Base-by-base conservation (phyloP, 2,113 vertebrate species). In the Syrrhaptes paradoxus region DNA sequence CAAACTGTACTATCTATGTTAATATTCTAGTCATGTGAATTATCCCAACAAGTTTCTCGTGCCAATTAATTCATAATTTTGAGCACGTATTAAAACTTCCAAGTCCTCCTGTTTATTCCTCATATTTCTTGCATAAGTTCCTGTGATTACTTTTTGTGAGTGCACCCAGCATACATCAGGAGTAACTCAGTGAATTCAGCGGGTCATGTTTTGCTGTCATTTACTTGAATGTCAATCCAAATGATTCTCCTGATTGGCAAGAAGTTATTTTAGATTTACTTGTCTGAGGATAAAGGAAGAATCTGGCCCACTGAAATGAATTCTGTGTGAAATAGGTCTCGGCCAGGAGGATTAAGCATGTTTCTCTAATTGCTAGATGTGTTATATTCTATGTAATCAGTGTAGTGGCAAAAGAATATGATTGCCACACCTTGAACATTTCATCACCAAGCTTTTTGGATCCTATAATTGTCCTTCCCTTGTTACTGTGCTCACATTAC, bases 311-410 rank as follows among this genome's bases (percentile, higher is more conserved):
- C 11, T 92, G 58, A 78, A 94, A 93, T 73, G 18, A 94, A 86
- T 90, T 92, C 70, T 95, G 28, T 87, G 92, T 51, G 58, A 92
- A 96, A 95, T 58, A 94, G 73, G 91, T 84, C 93, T 87, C 46
- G 70, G 52, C 80, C 89, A 90, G 66, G 45, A 93, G 70, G 86
- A 92, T 92, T 93, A 94, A 92, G 57, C 54, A 66, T 90, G 88
- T 96, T 94, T 92, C 82, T 92, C 77, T 96, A 96, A 97, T 94
- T 95, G 90, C 90, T 96, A 54, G 76, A 94, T 94, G 90, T 93
- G 88, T 91, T 95, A 92, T 68, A 88, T 70, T 92, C 81, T 85
- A 59, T 77, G 89, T 94, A 93, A 92, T 87, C 88, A 57, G 89
- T 79, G 72, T 94, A 93, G 84, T 84, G 78, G 81, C 82, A 92